Conservation (phyloP, 2,888 invertebrate genomes). For the Metellina segmentata region DNA sequence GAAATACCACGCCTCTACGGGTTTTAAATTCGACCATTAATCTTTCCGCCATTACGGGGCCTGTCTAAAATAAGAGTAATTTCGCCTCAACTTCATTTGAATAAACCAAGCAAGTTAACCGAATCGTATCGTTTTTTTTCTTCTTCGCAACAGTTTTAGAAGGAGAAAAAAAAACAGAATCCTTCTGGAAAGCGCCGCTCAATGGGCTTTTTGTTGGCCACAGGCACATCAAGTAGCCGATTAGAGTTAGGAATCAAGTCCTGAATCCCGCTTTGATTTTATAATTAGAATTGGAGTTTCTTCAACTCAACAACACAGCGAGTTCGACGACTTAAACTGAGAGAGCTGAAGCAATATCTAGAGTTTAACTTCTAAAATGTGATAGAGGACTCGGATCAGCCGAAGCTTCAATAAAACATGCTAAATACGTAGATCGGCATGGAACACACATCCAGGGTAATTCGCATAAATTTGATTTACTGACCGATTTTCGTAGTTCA, state of each 20-base stretch:
- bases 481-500: too few relatives aligned
- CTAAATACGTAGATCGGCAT: too few relatives aligned
- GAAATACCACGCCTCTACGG: neutral
- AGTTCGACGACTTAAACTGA: neutral
- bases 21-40: neutral
- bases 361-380: neutral
- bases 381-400: too few relatives aligned
- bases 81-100: neutral
- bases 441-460: too few relatives aligned
- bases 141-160: too few relatives aligned
- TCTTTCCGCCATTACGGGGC: neutral
- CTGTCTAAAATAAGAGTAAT: neutral
- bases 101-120: neutral
- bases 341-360: neutral
- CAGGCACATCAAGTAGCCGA: neutral
- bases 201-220: neutral
- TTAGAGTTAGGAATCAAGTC: neutral
- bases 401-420: too few relatives aligned
- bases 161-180: neutral
- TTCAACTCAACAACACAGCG: neutral
- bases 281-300: neutral
- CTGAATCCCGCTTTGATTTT: neutral
- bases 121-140: too few relatives aligned
- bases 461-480: too few relatives aligned
- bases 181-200: neutral